Conservation (phyloP, 1,140 invertebrate genomes). For the Phymorhynchus buccinoides region DNA sequence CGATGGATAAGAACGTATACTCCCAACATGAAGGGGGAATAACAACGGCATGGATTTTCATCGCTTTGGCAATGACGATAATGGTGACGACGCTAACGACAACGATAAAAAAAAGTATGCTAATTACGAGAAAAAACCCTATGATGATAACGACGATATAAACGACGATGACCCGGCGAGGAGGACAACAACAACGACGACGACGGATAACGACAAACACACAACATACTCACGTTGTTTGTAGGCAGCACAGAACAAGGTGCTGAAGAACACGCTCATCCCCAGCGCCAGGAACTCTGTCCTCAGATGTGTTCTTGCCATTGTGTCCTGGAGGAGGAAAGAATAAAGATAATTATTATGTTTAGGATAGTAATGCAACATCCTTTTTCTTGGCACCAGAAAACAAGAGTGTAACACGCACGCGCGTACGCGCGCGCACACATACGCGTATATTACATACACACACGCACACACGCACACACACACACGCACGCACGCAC, state of each 20-base stretch:
- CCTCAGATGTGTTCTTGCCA: background rate
- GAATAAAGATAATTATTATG: too few relatives aligned
- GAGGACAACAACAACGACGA: background rate
- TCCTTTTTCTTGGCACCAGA: too few relatives aligned
- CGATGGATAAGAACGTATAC: too few relatives aligned
- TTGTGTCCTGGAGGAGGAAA: background rate
- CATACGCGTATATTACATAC: too few relatives aligned
- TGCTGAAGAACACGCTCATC: background rate
- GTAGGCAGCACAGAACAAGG: background rate
- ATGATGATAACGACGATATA: background rate
- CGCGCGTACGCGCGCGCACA: too few relatives aligned
- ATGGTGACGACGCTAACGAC: background rate
- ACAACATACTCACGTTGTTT: background rate
- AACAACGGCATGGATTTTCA: too few relatives aligned
- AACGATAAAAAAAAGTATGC: background rate
- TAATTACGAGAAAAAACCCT: background rate
- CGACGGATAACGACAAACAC: background rate
- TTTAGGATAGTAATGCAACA: too few relatives aligned
- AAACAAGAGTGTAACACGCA: too few relatives aligned
- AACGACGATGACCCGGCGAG: background rate
- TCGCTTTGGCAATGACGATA: too few relatives aligned
- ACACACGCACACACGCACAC: too few relatives aligned
- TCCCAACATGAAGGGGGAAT: too few relatives aligned
- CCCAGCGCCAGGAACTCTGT: background rate
- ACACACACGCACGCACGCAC: too few relatives aligned